A percentile compares a stretch with the other conserved stretches of the same genome.
phyloP scores from a whole-genome alignment of 2,888 invertebrate species.

The Patella pellucida region DNA sequence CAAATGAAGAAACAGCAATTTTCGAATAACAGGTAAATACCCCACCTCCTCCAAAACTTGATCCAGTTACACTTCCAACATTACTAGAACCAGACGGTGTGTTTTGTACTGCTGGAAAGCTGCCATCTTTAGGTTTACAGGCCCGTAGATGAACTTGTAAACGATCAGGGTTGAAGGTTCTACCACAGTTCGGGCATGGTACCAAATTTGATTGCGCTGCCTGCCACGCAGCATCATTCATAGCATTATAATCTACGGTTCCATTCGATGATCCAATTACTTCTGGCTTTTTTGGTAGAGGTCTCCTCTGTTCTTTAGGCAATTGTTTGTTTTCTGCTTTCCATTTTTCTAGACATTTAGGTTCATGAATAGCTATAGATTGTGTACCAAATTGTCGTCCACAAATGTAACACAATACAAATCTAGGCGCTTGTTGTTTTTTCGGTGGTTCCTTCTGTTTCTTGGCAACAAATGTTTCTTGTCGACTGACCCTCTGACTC shows the following conservation, averaged over 20 bases:
- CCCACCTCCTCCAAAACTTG: not conserved
- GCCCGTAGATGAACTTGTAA: conserved; percentile 76
- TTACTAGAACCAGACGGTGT: not conserved
- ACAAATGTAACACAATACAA: conserved; percentile 77
- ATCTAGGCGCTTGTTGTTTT: conserved; percentile 53
- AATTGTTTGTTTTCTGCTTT: conserved; percentile 76
- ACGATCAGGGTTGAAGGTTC: conserved; percentile 80
- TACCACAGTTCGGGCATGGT: conserved; percentile 77
- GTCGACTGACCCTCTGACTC: conserved; percentile 21
- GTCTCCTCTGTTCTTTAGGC: conserved; percentile 74
- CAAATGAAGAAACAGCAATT: not conserved
- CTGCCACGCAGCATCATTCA: conserved; percentile 75
- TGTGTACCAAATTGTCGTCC: conserved; percentile 78
- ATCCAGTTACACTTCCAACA: conserved; percentile 2
- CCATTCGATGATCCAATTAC: conserved; percentile 45
- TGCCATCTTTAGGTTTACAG: conserved; percentile 71
- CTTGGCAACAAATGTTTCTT: conserved; percentile 39
- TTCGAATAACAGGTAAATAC: not conserved
- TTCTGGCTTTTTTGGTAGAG: conserved; percentile 76
- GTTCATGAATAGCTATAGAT: conserved; percentile 79
- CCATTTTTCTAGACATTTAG: conserved; percentile 79
- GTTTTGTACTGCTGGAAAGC: not conserved
- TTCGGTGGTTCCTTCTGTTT: conserved; percentile 38
- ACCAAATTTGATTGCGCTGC: conserved; percentile 75
- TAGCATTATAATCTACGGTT: conserved; percentile 39